A percentile compares a stretch with the other conserved stretches of the same genome.
Conservation (phyloP, 2,888 invertebrate genomes). For the Prosopocoilus inquinatus region DNA sequence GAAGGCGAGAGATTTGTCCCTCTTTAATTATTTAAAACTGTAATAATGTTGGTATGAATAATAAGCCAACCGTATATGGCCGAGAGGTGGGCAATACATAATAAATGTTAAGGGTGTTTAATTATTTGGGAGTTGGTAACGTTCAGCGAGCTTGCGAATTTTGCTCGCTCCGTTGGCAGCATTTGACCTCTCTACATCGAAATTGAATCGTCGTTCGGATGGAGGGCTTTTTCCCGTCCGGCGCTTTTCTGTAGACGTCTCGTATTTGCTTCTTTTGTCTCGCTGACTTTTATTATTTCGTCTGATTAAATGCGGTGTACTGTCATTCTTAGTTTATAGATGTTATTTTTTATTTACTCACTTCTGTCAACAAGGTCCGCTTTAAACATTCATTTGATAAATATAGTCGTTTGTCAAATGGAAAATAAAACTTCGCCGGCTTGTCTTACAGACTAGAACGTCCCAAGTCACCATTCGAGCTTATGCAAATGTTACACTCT, state of each 20-base stretch:
- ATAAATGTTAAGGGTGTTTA: constrained; percentile 45
- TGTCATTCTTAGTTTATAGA: constrained; percentile 30
- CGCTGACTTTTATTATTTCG: constrained; percentile 36
- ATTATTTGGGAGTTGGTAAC: constrained; percentile 42
- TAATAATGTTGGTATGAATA: constrained; percentile 52
- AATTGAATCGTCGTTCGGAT: constrained; percentile 9
- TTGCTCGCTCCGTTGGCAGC: constrained; percentile 16
- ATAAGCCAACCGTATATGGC: constrained; percentile 47
- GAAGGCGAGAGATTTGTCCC: constrained; percentile 30
- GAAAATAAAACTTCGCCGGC: no score
- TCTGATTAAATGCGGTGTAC: constrained; percentile 39
- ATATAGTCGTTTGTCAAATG: no score
- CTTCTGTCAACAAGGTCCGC: background rate
- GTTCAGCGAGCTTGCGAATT: constrained; percentile 30
- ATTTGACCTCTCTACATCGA: constrained; percentile 4
- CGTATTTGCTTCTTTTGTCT: constrained; percentile 36
- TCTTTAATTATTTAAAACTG: constrained; percentile 44
- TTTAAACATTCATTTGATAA: no score
- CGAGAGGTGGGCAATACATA: constrained; percentile 46
- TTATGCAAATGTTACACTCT: no score
- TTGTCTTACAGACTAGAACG: no score
- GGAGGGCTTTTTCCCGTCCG: constrained; percentile 9
- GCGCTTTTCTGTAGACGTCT: constrained; percentile 25
- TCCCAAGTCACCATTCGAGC: no score
- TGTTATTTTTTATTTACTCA: constrained; percentile 32